phyloP scores from a whole-genome alignment of 2,113 vertebrate species.

The Tricholaema leucomelas region DNA sequence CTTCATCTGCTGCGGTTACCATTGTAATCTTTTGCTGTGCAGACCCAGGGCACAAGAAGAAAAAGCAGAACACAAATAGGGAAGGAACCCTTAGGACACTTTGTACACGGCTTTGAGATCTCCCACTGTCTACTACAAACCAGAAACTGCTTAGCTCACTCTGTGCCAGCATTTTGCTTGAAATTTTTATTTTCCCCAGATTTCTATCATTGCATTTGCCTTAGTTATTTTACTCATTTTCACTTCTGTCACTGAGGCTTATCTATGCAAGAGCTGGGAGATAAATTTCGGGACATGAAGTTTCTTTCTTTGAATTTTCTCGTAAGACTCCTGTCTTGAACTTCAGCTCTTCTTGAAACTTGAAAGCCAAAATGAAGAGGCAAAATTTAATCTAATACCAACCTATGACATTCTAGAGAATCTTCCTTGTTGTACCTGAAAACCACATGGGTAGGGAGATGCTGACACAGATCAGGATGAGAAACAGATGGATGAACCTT shows the following conservation, averaged over 20 bases:
- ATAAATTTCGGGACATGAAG: neutral
- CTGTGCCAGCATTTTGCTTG: neutral
- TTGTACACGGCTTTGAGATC: neutral
- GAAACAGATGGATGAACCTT: neutral
- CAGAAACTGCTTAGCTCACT: neutral
- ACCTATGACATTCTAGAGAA: neutral
- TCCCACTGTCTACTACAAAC: neutral
- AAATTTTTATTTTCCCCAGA: neutral
- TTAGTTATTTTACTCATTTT: neutral
- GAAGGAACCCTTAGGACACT: neutral
- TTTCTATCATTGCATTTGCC: neutral
- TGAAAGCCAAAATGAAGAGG: neutral
- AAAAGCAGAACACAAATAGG: neutral
- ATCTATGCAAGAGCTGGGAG: neutral
- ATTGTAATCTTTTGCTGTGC: neutral
- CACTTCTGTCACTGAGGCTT: neutral
- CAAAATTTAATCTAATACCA: neutral
- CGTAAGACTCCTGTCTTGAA: neutral
- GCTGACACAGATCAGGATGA: neutral
- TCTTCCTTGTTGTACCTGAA: neutral
- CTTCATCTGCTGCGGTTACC: neutral
- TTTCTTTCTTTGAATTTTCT: neutral
- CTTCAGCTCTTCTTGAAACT: neutral
- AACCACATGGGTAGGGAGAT: neutral
- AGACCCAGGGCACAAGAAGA: neutral